Evolutionary conservation across 2,113 vertebrate species (phyloP).

Genomic region (Aspidoscelis tigris): DNA sequence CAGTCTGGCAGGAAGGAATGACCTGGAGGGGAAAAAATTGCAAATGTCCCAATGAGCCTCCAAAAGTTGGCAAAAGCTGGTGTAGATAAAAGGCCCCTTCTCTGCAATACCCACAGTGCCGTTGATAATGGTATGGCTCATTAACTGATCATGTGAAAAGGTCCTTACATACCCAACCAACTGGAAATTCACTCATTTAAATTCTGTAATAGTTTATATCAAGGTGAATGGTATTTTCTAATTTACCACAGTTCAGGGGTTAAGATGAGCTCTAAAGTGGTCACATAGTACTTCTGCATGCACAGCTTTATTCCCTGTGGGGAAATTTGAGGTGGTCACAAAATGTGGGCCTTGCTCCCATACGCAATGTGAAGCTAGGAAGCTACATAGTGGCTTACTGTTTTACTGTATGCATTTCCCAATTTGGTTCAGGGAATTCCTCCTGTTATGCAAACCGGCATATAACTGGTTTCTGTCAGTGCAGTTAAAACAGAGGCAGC

Average conservation of each 20-base stretch:
- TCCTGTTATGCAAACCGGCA: not conserved
- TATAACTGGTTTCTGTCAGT: not conserved
- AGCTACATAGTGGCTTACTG: not conserved
- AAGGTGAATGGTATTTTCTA: not conserved
- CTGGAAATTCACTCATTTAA: not conserved
- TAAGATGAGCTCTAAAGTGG: not conserved
- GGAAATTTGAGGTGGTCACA: not conserved
- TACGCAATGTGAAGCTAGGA: not conserved
- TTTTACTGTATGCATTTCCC: not conserved
- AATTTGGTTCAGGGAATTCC: not conserved
- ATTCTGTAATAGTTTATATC: not conserved
- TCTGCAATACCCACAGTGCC: not conserved
- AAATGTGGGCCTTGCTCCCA: not conserved
- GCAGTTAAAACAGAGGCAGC: not conserved
- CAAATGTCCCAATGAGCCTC: no score
- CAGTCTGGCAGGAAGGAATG: no score
- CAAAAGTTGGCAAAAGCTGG: no score
- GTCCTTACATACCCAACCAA: not conserved
- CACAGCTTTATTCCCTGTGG: not conserved
- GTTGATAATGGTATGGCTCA: not conserved
- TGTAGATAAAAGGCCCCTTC: no score
- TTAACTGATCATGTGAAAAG: conserved; percentile 24
- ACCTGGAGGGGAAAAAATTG: no score
- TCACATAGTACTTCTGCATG: not conserved
- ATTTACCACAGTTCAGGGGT: not conserved